Evolutionary conservation across 2,797 vertebrate species (phyloP), one percentile per base, ranked within the genome.

Genomic region (Sebastolobus altivelis): DNA sequence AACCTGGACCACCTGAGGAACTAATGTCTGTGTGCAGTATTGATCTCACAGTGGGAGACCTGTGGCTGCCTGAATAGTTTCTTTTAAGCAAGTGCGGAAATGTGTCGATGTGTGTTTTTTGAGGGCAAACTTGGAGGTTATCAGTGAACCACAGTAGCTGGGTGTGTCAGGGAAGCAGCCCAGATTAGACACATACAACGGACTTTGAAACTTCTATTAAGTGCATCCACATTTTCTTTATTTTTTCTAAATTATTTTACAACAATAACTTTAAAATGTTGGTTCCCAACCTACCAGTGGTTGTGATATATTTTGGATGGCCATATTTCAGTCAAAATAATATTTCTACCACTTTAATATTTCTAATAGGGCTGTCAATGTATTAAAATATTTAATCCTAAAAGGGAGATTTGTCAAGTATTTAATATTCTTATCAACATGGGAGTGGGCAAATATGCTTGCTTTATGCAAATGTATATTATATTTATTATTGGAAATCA

Each of bases 121-220:
- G 18, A n/a, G 31, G 70, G 8, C 2, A 40, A 56, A 46, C 5
- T 10, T 10, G 12, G 38, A 9, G 46, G 65, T 85, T 86, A 91
- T 92, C 86, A 85, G 72, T 55, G 72, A 81, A 33, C 6, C 6
- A 61, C 61, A 85, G 77, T 13, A 18, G 59, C 3, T n/a, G 68
- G 81, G 73, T 46, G 38, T 77, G 78, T 78, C 40, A 60, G n/a
- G 37, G n/a, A 73, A 38, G 38, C 43, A 10, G 52, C 43, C 29
- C 3, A 22, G 9, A 63, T 27, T 38, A 13, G 12, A 27, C 9
- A 65, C 4, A 27, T 52, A 38, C 8, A 31, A 20, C 27, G 60
- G 14, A 27, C 22, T 35, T 1, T 27, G 13, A 43, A 56, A 31
- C 49, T 29, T 10, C 4, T 13, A 0, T 31, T 5, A 22, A 33